Percentiles rank a stretch among this genome's conserved stretches.
Evolutionary conservation across 2,797 vertebrate genomes (phyloP).

Genomic region (Allobates femoralis): DNA sequence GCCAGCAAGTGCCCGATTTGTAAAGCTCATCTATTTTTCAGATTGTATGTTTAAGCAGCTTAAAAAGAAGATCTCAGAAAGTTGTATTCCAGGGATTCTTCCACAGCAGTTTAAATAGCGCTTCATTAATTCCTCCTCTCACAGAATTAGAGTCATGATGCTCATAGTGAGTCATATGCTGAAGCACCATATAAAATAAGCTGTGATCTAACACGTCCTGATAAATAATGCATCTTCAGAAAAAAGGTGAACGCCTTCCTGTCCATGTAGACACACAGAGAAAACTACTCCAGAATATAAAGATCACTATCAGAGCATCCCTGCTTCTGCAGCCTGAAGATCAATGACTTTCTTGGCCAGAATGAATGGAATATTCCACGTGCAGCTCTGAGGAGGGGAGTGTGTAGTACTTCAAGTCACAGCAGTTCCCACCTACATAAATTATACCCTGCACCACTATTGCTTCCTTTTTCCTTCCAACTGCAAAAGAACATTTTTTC

Average conservation of each 20-base stretch:
- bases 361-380: constrained; percentile 81
- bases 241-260: constrained; percentile 63
- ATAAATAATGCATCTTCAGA: constrained; percentile 66
- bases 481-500: neutral
- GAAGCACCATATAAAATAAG: constrained; percentile 73
- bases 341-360: constrained; percentile 76
- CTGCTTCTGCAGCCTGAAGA: constrained; percentile 76
- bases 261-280: constrained; percentile 38
- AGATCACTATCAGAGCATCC: constrained; percentile 73
- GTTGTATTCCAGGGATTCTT: constrained; percentile 70
- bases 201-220: constrained; percentile 55
- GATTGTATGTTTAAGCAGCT: constrained; percentile 69
- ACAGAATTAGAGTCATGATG: constrained; percentile 70
- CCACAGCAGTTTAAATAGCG: constrained; percentile 71
- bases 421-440: neutral
- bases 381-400: constrained; percentile 72
- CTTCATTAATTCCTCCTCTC: constrained; percentile 74
- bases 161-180: constrained; percentile 75
- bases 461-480: neutral
- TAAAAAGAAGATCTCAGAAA: constrained; percentile 69
- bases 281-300: constrained; percentile 69
- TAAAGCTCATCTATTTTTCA: constrained; percentile 62
- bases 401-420: constrained; percentile 65
- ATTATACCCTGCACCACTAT: neutral
- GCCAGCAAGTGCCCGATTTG: constrained; percentile 67